These are phyloP conservation scores for Drosophila nigricruria DNA, from an alignment of 2,888 invertebrate genomes.

Conservation along the genomic window DNA sequence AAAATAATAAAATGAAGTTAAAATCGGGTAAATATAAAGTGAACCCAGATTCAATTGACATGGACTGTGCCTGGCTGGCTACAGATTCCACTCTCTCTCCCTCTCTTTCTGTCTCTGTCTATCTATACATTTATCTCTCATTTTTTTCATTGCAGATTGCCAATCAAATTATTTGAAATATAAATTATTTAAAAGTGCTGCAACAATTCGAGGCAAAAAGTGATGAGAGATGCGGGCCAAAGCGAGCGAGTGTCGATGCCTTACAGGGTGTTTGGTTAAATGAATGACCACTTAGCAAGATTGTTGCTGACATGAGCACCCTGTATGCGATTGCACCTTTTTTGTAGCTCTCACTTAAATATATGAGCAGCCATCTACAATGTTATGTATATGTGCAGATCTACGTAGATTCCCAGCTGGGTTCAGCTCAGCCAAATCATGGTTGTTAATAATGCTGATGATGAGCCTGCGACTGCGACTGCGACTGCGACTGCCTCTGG, in stretches of 20 bases:
- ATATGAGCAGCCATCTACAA: slow-evolving; percentile 46
- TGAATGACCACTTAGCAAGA: slow-evolving; percentile 1
- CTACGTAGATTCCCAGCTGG: slow-evolving; percentile 33
- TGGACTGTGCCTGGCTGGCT: not conserved
- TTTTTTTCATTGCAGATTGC: slow-evolving; percentile 53
- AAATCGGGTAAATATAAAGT: not conserved
- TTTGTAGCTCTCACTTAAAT: slow-evolving; percentile 50
- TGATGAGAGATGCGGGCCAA: slow-evolving; percentile 14
- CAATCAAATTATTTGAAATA: slow-evolving; percentile 76
- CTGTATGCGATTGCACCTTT: slow-evolving; percentile 52
- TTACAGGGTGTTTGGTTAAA: slow-evolving; percentile 20
- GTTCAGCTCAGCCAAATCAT: slow-evolving; percentile 57
- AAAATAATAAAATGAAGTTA: not conserved
- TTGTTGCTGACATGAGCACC: slow-evolving; percentile 22
- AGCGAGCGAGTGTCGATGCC: slow-evolving; percentile 12
- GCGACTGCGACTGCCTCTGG: slow-evolving; percentile 7
- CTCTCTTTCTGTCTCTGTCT: not conserved
- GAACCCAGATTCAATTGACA: not conserved
- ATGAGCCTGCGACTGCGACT: slow-evolving; percentile 25
- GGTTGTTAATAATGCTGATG: slow-evolving; percentile 59
- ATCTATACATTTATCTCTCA: not conserved
- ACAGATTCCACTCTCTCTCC: not conserved
- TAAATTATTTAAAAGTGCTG: slow-evolving; percentile 70
- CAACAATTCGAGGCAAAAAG: slow-evolving; percentile 30
- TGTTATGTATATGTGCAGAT: not conserved